Evolutionary conservation across 2,113 vertebrate species (phyloP), one percentile per base, ranked within the genome.

Genomic region (Salminus brasiliensis): DNA sequence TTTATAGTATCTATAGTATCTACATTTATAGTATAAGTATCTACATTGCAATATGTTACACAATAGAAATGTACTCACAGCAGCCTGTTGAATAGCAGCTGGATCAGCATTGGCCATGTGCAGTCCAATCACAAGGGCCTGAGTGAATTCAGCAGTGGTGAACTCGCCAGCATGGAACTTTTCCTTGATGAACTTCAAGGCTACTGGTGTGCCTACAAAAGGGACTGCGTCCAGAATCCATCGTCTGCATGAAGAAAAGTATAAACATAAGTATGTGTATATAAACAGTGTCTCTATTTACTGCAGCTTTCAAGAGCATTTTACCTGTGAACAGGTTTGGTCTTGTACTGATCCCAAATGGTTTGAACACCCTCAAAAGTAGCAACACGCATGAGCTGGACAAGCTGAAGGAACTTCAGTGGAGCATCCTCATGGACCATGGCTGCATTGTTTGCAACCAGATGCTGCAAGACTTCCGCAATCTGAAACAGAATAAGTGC

Each of bases 161-260:
- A 97, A 45, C 18, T 95, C 91, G 78, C 79, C 84, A 62, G 73
- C 86, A 2, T 92, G 74, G 49, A 94, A 89, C 83, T 89, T 93
- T 9, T 91, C 88, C 65, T 91, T 93, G 84, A 96, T 55, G 86
- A 95, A 95, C 65, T 53, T 89, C 16, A 96, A 63, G 0, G 92
- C 83, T 12, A 16, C 76, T 36, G 89, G 85, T 78, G 81, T 93
- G 75, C 84, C 90, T 82, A 91, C 88, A 65, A 92, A 86, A 67
- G 93, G 85, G 23, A 95, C 21, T 43, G 92, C 81, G 80, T 93
- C 91, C 89, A 95, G 85, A 62, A 96, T 53, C 89, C 92, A 93
- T 53, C 87, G 82, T 81, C 95, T 96, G 67, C 13, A 68, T 81
- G 49, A 83, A 13, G 6, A 0, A 72, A 21, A 5, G 29, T 68